Evolutionary conservation across 2,888 invertebrate genomes (phyloP), one percentile per base, ranked within the genome.

Genomic region (Leptarthrus brevirostris): DNA sequence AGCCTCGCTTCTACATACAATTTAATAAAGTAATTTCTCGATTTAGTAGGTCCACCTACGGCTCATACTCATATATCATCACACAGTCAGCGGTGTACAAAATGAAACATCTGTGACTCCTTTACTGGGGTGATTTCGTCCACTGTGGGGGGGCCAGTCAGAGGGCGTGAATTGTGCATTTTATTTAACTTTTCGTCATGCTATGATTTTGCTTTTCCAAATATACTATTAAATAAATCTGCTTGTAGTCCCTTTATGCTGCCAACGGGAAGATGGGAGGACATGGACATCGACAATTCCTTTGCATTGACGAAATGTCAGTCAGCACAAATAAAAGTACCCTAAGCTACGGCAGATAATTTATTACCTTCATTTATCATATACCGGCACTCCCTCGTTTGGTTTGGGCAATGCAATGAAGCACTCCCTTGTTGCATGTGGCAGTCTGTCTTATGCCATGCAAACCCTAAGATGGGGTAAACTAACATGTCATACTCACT

Each of bases 101-200:
- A 40, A 12, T 6, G 8, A n/a, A 6, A 12, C 40, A 49, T 6
- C 49, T 18, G 18, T 20, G 20, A 49, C 49, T 49, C 49, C 14
- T 49, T 49, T 49, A 49, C 18, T 18, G 18, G 18, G 14, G 20
- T 44, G 49, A 16, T 49, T 49, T 49, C 18, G 49, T 49, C 49
- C 49, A 49, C 18, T 49, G 12, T 49, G 16, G n/a, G n/a, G n/a
- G n/a, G n/a, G n/a, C n/a, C n/a, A n/a, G n/a, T 47, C 49, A 49
- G 16, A 16, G 16, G 2, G 49, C 8, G 49, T 49, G 20, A 49
- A 49, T 49, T 49, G 49, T 20, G 18, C 49, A 20, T 20, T 49
- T 49, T 49, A 49, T n/a, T 49, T 49, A 49, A 49, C 49, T 12
- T 49, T 16, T 49, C 49, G 49, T 49, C 49, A 49, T 49, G 49